Conservation (phyloP, 1,140 invertebrate genomes). For the Schlechtendalia chinensis region DNA sequence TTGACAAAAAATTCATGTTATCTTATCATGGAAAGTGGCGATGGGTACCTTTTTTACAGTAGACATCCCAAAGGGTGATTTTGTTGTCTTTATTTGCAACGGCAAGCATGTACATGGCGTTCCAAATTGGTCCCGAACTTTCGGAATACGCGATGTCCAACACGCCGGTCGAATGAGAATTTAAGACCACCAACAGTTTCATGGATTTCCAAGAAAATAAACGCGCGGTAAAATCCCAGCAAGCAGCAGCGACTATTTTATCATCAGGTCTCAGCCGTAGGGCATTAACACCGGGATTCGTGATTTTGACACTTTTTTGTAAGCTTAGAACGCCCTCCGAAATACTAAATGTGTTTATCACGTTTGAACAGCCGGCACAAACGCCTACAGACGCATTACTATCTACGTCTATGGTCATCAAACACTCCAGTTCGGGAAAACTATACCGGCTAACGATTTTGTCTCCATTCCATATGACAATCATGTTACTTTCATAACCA, state of each 20-base stretch:
- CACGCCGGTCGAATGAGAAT: constrained; percentile 67
- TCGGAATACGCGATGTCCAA: constrained; percentile 69
- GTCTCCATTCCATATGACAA: constrained; percentile 18
- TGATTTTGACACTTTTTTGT: constrained; percentile 63
- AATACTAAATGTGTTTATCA: constrained; percentile 58
- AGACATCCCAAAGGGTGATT: constrained; percentile 74
- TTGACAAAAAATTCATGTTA: no score
- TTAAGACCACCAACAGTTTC: constrained; percentile 70
- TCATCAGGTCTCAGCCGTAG: constrained; percentile 69
- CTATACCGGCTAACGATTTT: neutral
- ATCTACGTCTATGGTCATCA: constrained; percentile 70
- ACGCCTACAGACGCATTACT: constrained; percentile 64
- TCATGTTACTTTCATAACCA: constrained; percentile 15
- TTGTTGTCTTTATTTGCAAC: constrained; percentile 68
- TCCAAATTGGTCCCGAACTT: constrained; percentile 64
- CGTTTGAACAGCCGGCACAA: constrained; percentile 64
- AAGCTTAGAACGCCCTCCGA: constrained; percentile 56
- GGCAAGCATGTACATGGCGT: constrained; percentile 68
- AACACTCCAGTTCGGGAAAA: constrained; percentile 58
- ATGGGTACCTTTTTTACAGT: constrained; percentile 53
- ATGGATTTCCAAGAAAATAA: constrained; percentile 77
- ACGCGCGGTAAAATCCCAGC: constrained; percentile 74
- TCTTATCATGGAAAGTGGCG: no score
- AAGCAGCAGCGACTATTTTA: constrained; percentile 72
- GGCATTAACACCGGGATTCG: constrained; percentile 70